phyloP scores from a whole-genome alignment of 1,140 invertebrate genomes.

The Drosophila rufa region DNA sequence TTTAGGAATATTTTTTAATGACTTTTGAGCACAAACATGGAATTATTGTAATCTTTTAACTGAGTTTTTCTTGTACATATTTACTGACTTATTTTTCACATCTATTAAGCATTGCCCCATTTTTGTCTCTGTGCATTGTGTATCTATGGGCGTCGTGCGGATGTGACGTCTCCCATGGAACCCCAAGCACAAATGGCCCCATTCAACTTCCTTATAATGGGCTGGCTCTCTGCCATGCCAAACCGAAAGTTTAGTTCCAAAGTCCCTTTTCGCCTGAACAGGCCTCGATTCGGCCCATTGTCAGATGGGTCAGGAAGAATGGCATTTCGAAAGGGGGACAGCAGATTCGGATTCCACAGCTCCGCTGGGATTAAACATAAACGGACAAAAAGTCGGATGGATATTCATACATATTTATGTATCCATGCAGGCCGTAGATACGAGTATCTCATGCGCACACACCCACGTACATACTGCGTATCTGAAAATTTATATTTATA shows the following conservation, averaged over 20 bases:
- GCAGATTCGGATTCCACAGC: slow-evolving; percentile 30
- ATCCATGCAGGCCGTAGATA: slow-evolving; percentile 21
- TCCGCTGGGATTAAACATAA: slow-evolving; percentile 38
- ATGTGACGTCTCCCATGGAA: slow-evolving; percentile 66
- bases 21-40: too few species aligned
- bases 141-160: slow-evolving; percentile 42
- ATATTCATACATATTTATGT: slow-evolving; percentile 27
- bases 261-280: slow-evolving; percentile 1
- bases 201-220: slow-evolving; percentile 62
- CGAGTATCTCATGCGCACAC: slow-evolving; percentile 20
- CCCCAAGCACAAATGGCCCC: slow-evolving; percentile 60
- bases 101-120: too few species aligned
- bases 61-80: too few species aligned
- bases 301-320: slow-evolving; percentile 24
- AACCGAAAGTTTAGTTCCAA: slow-evolving; percentile 20
- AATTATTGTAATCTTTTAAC: too few species aligned
- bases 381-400: slow-evolving; percentile 6
- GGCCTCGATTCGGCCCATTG: slow-evolving; percentile 11
- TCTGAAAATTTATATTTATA: slow-evolving; percentile 44
- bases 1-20: too few species aligned
- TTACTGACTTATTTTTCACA: too few species aligned
- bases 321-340: slow-evolving; percentile 28
- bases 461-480: slow-evolving; percentile 12
- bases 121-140: slow-evolving; percentile 9
- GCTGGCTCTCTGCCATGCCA: slow-evolving; percentile 8